phyloP scores from a whole-genome alignment of 2,888 invertebrate genomes.

The Eristalinus aeneus region DNA sequence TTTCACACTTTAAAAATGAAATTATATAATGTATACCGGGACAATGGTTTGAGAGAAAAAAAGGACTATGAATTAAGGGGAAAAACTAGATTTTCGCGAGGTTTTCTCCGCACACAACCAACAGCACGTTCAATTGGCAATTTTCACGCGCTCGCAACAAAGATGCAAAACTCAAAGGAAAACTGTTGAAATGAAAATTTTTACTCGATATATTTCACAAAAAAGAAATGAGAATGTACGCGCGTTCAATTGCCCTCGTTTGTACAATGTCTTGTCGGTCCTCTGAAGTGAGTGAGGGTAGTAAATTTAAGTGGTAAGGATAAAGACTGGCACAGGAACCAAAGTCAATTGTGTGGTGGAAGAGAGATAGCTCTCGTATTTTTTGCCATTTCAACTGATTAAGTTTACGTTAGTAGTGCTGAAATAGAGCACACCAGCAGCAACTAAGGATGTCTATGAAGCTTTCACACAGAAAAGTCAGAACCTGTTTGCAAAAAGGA shows the following conservation, averaged over 20 bases:
- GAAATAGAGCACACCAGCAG: constrained; percentile 19
- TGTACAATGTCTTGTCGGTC: constrained; percentile 39
- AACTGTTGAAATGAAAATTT: constrained; percentile 41
- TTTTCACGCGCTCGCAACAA: constrained; percentile 37
- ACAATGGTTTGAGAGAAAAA: background rate
- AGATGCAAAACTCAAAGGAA: constrained; percentile 13
- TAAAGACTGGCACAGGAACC: constrained; percentile 18
- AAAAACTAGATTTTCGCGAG: constrained; percentile 14
- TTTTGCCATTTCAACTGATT: constrained; percentile 23
- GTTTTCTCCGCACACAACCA: background rate
- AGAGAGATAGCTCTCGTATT: constrained; percentile 44
- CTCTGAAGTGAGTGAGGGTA: constrained; percentile 47
- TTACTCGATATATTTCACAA: constrained; percentile 25
- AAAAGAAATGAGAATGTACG: constrained; percentile 37
- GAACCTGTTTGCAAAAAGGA: background rate
- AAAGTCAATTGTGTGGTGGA: constrained; percentile 21
- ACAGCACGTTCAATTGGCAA: constrained; percentile 18
- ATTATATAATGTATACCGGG: constrained; percentile 61
- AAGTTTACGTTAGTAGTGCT: constrained; percentile 40
- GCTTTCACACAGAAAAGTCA: constrained; percentile 33
- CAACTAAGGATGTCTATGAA: constrained; percentile 4
- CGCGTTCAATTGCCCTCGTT: constrained; percentile 48
- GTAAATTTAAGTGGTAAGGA: constrained; percentile 36
- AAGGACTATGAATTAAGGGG: background rate
- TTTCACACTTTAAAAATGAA: constrained; percentile 25